Conservation (phyloP, 2,113 vertebrate genomes). For the Psittacara wagleri region DNA sequence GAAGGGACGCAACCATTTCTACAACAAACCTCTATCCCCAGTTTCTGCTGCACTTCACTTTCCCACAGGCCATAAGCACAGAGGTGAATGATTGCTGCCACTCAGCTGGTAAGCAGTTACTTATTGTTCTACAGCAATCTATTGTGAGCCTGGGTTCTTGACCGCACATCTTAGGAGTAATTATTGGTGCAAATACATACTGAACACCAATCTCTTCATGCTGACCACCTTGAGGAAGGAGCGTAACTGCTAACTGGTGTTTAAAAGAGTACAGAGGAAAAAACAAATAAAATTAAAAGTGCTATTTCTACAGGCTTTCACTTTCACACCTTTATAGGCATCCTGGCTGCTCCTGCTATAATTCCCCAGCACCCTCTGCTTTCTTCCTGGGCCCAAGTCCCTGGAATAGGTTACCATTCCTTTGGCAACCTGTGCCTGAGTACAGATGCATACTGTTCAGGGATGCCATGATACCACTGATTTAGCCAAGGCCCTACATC, state of each 20-base stretch:
- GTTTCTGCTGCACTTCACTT: background rate
- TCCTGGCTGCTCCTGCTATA: background rate
- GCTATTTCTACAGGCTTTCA: background rate
- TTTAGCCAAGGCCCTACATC: background rate
- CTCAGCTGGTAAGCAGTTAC: background rate
- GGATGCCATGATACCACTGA: background rate
- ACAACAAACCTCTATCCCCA: background rate
- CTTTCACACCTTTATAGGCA: background rate
- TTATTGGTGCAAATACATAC: background rate
- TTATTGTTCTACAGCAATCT: background rate
- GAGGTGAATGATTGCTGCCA: background rate
- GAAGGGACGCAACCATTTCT: background rate
- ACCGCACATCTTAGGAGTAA: background rate
- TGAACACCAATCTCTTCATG: background rate
- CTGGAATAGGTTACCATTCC: background rate
- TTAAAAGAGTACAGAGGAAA: background rate
- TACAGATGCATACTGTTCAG: background rate
- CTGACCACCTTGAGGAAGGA: background rate
- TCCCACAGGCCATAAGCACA: background rate
- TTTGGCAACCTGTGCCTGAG: background rate
- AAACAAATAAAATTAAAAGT: background rate
- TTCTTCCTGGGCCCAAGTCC: background rate
- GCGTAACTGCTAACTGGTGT: background rate
- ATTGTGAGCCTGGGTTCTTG: background rate
- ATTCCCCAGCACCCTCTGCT: background rate